These are phyloP conservation scores for Holacanthella duospinosa DNA, from an alignment of 2,888 invertebrate genomes.

Conservation along the genomic window DNA sequence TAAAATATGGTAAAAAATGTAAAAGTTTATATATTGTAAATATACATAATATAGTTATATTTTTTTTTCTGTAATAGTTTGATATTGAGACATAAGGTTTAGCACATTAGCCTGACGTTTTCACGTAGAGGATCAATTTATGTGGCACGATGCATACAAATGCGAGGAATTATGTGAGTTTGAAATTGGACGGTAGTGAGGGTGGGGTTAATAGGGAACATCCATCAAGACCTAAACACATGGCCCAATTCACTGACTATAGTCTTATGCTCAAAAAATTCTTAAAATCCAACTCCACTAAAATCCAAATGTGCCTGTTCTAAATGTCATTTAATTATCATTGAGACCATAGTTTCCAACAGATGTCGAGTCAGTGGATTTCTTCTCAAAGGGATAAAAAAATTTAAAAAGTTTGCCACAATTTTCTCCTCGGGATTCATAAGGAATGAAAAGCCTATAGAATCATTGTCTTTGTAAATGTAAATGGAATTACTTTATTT, in stretches of 20 bases:
- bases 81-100: background rate
- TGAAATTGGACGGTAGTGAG: background rate
- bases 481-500: no score
- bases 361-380: no score
- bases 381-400: no score
- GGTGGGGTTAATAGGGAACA: background rate
- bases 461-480: no score
- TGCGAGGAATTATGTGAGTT: background rate
- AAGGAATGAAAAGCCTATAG: no score
- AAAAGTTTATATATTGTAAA: no score
- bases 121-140: background rate
- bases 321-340: constrained; percentile 4
- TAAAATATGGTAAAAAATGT: no score
- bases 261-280: no score
- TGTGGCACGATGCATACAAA: background rate
- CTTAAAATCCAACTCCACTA: background rate
- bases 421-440: background rate
- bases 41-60: no score
- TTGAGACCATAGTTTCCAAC: no score
- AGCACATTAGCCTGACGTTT: background rate
- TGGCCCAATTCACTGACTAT: background rate
- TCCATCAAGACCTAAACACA: background rate
- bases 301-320: background rate
- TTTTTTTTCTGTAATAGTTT: background rate
- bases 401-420: no score